phyloP scores from a whole-genome alignment of 2,113 vertebrate species.

The Erpornis zantholeuca region DNA sequence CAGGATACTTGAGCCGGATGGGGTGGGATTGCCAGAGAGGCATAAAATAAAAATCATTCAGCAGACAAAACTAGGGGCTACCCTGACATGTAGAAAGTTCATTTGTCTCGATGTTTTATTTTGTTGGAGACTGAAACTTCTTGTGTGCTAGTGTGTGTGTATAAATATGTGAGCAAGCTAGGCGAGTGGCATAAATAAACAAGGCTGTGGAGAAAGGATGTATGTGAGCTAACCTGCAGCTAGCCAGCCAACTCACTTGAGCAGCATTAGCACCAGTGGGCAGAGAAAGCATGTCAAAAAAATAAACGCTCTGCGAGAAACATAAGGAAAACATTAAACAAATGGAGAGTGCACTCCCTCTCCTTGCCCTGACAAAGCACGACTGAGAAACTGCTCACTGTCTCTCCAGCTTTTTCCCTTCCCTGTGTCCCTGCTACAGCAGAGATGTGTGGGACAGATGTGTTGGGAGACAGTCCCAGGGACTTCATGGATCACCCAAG shows the following conservation, averaged over 20 bases:
- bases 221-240: slow-evolving; percentile 21
- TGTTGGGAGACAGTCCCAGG: not conserved
- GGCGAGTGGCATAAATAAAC: slow-evolving; percentile 49
- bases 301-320: slow-evolving; percentile 45
- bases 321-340: slow-evolving; percentile 78
- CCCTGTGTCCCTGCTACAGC: not conserved
- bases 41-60: slow-evolving; percentile 64
- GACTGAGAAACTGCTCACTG: slow-evolving; percentile 40
- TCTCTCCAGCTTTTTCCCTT: not conserved
- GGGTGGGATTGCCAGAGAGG: slow-evolving; percentile 64
- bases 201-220: not conserved
- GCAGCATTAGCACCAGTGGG: slow-evolving; percentile 47
- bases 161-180: not conserved
- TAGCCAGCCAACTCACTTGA: slow-evolving; percentile 10
- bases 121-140: not conserved
- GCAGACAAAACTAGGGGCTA: slow-evolving; percentile 39
- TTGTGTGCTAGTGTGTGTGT: not conserved
- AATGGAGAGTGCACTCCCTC: slow-evolving; percentile 33
- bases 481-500: not conserved
- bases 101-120: not conserved
- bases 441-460: not conserved
- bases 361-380: slow-evolving; percentile 26
- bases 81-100: not conserved
- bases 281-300: slow-evolving; percentile 62
- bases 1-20: slow-evolving; percentile 70